phyloP scores from a whole-genome alignment of 2,113 vertebrate genomes.

The Lutjanus erythropterus region DNA sequence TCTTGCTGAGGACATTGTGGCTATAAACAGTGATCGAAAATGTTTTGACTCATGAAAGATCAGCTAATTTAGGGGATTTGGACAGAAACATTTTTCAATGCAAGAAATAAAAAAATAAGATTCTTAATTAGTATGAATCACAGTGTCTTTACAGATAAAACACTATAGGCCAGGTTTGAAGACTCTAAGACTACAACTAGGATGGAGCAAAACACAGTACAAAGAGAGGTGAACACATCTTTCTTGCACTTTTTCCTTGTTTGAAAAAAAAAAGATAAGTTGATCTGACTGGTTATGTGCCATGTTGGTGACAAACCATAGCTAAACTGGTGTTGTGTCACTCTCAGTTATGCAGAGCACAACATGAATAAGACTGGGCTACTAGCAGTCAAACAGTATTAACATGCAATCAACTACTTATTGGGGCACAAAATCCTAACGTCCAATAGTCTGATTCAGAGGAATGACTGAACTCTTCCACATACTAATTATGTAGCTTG shows the following conservation, averaged over 20 bases:
- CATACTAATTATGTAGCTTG: background rate
- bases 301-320: too few relatives aligned
- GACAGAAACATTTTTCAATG: background rate
- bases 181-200: background rate
- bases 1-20: background rate
- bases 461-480: background rate
- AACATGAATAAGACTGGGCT: too few relatives aligned
- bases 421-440: too few relatives aligned
- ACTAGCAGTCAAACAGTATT: background rate
- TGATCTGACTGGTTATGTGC: too few relatives aligned
- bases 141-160: background rate
- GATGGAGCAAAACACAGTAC: background rate
- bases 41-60: background rate
- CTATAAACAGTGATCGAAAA: background rate
- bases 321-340: too few relatives aligned
- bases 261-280: too few relatives aligned
- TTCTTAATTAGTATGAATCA: background rate
- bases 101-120: background rate
- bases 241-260: too few relatives aligned
- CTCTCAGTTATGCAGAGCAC: background rate
- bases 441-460: too few relatives aligned
- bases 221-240: background rate
- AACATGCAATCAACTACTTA: too few relatives aligned
- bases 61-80: background rate
- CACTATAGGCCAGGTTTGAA: background rate